phyloP scores from a whole-genome alignment of 2,888 invertebrate species.

The Eupeodes luniger region DNA sequence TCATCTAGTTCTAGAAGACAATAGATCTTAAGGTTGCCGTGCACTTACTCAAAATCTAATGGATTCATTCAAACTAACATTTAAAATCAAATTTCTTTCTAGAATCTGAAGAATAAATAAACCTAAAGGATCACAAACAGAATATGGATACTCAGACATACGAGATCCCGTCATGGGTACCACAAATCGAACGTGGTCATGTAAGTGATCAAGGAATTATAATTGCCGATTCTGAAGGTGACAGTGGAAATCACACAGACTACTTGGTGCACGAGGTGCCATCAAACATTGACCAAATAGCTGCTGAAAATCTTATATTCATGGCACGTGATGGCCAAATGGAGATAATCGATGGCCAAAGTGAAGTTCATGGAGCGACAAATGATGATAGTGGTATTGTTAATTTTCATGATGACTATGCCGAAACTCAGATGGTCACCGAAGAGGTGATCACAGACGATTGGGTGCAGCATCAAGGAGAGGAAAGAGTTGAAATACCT shows the following conservation, averaged over 20 bases:
- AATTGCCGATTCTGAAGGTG: constrained; percentile 64
- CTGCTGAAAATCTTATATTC: constrained; percentile 87
- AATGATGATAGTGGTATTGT: constrained; percentile 76
- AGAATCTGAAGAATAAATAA: constrained; percentile 25
- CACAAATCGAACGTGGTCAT: constrained; percentile 60
- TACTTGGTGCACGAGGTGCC: constrained; percentile 66
- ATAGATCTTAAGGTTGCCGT: too few species aligned
- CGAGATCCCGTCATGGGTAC: constrained; percentile 78
- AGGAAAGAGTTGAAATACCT: constrained; percentile 90
- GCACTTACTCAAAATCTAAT: too few species aligned
- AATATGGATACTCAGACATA: constrained; percentile 78
- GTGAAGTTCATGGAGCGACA: constrained; percentile 68
- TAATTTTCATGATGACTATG: constrained; percentile 80
- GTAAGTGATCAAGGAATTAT: constrained; percentile 57
- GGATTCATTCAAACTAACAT: too few species aligned
- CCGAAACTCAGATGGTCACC: constrained; percentile 89
- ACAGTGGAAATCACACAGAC: constrained; percentile 67
- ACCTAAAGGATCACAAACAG: background rate
- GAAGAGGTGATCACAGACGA: constrained; percentile 93
- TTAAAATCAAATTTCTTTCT: background rate
- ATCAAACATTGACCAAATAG: constrained; percentile 85
- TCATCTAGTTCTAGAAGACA: too few species aligned
- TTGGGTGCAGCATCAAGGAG: constrained; percentile 90
- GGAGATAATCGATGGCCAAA: constrained; percentile 80
- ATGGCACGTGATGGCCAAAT: constrained; percentile 86